Conservation (phyloP, 2,888 invertebrate species). For the Scrobipalpa atriplicella region DNA sequence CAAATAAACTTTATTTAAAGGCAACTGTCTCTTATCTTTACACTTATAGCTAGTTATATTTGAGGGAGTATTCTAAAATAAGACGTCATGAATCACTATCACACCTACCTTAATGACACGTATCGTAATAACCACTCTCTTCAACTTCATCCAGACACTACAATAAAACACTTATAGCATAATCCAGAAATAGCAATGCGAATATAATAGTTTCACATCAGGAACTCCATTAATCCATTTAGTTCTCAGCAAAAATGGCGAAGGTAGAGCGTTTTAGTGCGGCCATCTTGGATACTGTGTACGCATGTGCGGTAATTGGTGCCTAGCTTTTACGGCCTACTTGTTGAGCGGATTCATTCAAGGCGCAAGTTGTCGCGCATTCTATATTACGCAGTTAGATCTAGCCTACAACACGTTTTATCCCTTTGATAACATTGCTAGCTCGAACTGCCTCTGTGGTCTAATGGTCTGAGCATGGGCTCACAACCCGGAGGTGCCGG, state of each 20-base stretch:
- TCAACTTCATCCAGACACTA: background rate
- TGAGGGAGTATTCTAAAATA: background rate
- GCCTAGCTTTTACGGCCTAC: slow-evolving; percentile 54
- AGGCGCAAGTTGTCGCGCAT: slow-evolving; percentile 65
- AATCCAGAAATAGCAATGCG: background rate
- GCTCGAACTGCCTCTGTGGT: too few species aligned
- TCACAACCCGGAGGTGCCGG: too few species aligned
- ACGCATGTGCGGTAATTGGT: slow-evolving; percentile 62
- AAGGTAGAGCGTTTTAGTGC: slow-evolving; percentile 34
- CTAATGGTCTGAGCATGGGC: too few species aligned
- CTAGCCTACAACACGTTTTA: slow-evolving; percentile 32
- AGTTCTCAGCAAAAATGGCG: slow-evolving; percentile 23
- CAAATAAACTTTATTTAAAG: background rate
- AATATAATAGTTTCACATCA: background rate
- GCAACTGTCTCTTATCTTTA: background rate
- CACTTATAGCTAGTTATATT: background rate
- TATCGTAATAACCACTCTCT: background rate
- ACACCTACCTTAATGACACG: background rate
- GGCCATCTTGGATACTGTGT: slow-evolving; percentile 61
- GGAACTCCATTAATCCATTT: slow-evolving; percentile 3
- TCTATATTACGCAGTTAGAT: slow-evolving; percentile 56
- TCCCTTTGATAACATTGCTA: slow-evolving; percentile 16
- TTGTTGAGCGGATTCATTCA: slow-evolving; percentile 80
- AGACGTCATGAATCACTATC: background rate
- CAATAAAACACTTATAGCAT: background rate